A percentile compares a stretch with the other conserved stretches of the same genome.
Evolutionary conservation across 2,888 invertebrate genomes (phyloP).

Genomic region (Pseudococcus viburni): DNA sequence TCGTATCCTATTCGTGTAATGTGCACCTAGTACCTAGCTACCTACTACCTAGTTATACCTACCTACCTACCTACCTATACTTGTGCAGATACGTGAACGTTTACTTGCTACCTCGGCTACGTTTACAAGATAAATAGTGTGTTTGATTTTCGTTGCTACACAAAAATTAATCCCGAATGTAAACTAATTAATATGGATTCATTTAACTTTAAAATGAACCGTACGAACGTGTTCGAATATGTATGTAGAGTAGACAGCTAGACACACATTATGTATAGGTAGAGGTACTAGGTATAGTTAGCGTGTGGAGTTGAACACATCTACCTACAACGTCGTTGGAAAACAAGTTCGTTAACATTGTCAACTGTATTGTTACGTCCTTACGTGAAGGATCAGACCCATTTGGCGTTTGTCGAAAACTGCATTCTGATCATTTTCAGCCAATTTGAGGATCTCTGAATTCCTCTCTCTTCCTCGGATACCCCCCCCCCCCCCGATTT

Average conservation of each 20-base stretch:
- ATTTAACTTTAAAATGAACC: slow-evolving; percentile 35
- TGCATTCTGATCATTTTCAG: no score
- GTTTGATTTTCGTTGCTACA: slow-evolving; percentile 8
- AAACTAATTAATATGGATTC: slow-evolving; percentile 35
- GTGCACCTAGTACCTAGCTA: no score
- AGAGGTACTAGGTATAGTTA: background rate
- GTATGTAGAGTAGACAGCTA: background rate
- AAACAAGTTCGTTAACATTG: background rate
- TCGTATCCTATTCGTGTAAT: no score
- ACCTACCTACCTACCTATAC: no score
- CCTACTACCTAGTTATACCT: no score
- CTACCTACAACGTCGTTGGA: background rate
- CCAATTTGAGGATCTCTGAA: no score
- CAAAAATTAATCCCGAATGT: slow-evolving; percentile 31
- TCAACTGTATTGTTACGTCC: background rate
- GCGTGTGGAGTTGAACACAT: no score
- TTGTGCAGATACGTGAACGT: background rate
- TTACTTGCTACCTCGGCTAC: background rate
- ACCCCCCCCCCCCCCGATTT: no score
- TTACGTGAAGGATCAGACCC: no score
- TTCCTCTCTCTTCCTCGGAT: no score
- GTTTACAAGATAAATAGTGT: slow-evolving; percentile 14
- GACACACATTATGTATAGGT: background rate
- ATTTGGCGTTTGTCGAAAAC: no score
- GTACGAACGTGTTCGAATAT: slow-evolving; percentile 22